Base-by-base conservation (phyloP, 1,140 invertebrate species). In the Drosophila kohkoa region DNA sequence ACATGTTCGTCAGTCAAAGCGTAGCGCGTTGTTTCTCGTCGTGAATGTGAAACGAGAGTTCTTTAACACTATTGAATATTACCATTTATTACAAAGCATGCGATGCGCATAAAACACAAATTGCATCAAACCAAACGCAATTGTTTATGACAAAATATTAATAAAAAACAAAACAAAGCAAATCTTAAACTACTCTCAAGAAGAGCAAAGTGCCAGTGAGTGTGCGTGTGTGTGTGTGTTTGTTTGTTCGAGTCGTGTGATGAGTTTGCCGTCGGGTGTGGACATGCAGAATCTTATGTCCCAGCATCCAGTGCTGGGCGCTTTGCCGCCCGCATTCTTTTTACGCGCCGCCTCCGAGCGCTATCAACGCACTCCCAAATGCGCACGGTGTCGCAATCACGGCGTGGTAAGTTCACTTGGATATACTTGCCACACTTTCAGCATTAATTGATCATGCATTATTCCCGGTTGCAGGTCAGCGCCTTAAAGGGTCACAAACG, bases 311-410 rank as follows among this genome's bases (percentile, higher is more conserved):
- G 96, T 97, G 57, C 91, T 97, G 83, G 95, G 95, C 32, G 95
- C 95, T 1, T 92, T 96, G 71, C 96, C 96, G 46, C 96, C 96
- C 62, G 96, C 96, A 11, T 97, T 97, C 90, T 97, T 97, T 92
- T 93, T 98, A 73, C 94, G 98, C 76, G 95, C 97, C 48, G 95
- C 95, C 81, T 96, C 97, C 16, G 98, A 99, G 92, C 94, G 98
- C 81, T 99, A 99, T 93, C 97, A 98, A 93, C 93, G 99, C 72
- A 99, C 99, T 28, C 99, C 99, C n/a, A 99, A 99, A 93, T 99
- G 99, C 94, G 99, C 99, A 46, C 95, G 99, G 58, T 99, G 99
- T 93, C 94, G 99, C 54, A 99, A 99, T 94, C 99, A 99, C 94
- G 99, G 98, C 68, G 98, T 99, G 64, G 98, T 99, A 51, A 68